phyloP scores from a whole-genome alignment of 2,888 invertebrate species.

The Tribolium freemani region DNA sequence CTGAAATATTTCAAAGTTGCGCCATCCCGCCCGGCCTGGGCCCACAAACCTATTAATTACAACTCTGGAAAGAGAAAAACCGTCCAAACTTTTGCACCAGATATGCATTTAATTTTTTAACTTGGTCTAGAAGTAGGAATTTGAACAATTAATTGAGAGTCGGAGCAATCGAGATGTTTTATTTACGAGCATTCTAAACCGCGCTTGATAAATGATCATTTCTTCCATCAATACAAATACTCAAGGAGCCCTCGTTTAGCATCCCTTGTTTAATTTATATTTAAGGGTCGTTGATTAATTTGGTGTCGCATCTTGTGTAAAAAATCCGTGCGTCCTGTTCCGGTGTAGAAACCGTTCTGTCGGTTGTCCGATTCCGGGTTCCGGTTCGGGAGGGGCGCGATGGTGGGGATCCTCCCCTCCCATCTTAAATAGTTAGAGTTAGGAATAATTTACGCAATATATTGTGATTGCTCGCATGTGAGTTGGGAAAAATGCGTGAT shows the following conservation, averaged over 20 bases:
- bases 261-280: background rate
- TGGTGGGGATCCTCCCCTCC: slow-evolving; percentile 40
- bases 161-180: background rate
- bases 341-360: background rate
- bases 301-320: background rate
- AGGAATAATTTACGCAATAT: slow-evolving; percentile 47
- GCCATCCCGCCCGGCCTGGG: slow-evolving; percentile 11
- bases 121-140: too few species aligned
- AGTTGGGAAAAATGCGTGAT: slow-evolving; percentile 44
- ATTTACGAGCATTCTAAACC: background rate
- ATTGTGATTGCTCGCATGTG: slow-evolving; percentile 46
- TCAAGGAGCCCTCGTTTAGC: background rate
- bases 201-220: background rate
- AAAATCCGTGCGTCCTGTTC: background rate
- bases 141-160: background rate
- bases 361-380: slow-evolving; percentile 22
- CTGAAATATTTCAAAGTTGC: slow-evolving; percentile 33
- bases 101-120: too few species aligned
- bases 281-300: background rate
- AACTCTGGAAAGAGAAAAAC: slow-evolving; percentile 10
- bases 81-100: background rate
- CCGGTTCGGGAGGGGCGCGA: slow-evolving; percentile 20
- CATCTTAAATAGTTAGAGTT: slow-evolving; percentile 48
- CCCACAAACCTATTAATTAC: slow-evolving; percentile 31
- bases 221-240: background rate